phyloP scores from a whole-genome alignment of 1,140 invertebrate genomes.

The Rhagoletis pomonella region DNA sequence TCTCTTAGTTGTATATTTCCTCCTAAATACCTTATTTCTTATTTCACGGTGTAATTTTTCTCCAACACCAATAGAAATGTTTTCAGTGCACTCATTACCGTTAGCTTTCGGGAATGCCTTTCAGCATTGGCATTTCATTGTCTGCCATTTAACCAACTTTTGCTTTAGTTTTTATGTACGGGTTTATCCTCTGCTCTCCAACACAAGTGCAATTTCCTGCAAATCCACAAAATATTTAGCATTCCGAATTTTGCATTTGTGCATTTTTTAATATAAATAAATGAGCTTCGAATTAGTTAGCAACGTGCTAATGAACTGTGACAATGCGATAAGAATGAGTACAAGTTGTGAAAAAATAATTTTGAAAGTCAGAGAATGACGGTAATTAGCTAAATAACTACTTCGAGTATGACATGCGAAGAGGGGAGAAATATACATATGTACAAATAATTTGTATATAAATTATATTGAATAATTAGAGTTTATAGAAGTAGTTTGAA shows the following conservation, averaged over 20 bases:
- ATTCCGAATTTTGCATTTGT: neutral
- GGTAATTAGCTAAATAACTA: too few species aligned
- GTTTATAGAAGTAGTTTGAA: too few species aligned
- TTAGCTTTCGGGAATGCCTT: neutral
- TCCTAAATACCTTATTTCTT: too few species aligned
- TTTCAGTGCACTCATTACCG: neutral
- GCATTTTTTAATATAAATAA: conserved; percentile 13
- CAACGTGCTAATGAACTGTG: conserved; percentile 37
- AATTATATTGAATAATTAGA: too few species aligned
- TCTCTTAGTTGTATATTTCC: too few species aligned
- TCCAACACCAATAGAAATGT: neutral
- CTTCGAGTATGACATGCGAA: too few species aligned
- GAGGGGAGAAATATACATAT: too few species aligned
- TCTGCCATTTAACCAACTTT: neutral
- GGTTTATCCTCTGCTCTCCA: neutral
- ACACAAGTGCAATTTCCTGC: neutral
- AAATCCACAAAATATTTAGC: neutral
- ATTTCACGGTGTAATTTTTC: too few species aligned
- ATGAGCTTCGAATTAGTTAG: neutral
- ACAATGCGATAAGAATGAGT: neutral
- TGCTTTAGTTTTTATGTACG: neutral
- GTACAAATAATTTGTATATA: neutral
- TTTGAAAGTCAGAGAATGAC: too few species aligned
- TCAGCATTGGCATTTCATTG: neutral
- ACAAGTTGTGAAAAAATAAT: neutral